Conservation (phyloP, 53 echinoderm and acorn worm species). For the Crossaster papposus region DNA sequence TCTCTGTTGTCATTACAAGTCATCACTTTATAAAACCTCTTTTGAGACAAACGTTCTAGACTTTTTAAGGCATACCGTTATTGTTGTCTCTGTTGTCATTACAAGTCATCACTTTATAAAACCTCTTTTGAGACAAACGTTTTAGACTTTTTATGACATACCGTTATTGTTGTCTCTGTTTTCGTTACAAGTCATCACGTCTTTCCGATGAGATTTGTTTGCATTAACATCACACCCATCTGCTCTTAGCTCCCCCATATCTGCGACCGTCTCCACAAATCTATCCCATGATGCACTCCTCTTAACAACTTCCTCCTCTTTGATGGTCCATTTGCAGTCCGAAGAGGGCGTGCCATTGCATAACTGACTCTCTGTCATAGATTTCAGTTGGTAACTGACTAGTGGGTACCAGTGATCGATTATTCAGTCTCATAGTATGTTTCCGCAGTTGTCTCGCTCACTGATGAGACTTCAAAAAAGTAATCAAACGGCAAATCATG, state of each 20-base stretch:
- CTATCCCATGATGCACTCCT: conserved; percentile 42
- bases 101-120: neutral
- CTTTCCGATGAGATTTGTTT: neutral
- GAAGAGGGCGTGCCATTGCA: conserved; percentile 16
- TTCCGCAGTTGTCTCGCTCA: neutral
- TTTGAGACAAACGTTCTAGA: neutral
- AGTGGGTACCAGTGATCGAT: conserved; percentile 10
- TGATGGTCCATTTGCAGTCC: neutral
- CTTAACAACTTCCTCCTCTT: neutral
- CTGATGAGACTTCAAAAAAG: neutral
- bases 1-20: neutral
- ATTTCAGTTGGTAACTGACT: conserved; percentile 21
- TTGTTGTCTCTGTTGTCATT: neutral
- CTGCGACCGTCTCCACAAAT: conserved; percentile 23
- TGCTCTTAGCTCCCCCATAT: neutral
- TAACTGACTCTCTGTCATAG: conserved; percentile 44
- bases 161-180: conserved; percentile 2
- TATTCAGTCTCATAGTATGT: neutral
- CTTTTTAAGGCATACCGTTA: neutral
- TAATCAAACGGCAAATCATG: neutral
- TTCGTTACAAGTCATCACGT: neutral
- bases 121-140: neutral
- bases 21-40: neutral
- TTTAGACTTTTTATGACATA: neutral
- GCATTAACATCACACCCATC: neutral